Evolutionary conservation across 92 coral and sea anemone species (phyloP).

Genomic region (Phenganax stokvisi): DNA sequence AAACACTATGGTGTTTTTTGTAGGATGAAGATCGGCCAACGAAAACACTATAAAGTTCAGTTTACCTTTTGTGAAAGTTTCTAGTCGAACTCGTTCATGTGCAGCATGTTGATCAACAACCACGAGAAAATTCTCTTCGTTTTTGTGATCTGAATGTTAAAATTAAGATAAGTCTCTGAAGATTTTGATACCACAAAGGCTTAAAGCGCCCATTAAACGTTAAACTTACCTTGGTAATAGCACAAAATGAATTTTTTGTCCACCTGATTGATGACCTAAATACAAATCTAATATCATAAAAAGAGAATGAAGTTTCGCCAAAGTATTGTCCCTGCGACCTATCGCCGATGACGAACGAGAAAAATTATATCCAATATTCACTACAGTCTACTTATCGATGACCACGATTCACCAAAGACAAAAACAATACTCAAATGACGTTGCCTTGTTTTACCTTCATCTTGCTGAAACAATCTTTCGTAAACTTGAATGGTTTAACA

Average conservation of each 20-base stretch:
- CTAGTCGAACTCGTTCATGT: slow-evolving; percentile 87
- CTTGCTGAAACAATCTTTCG: slow-evolving; percentile 59
- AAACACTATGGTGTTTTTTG: neutral
- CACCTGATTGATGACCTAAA: slow-evolving; percentile 68
- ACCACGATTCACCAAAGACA: neutral
- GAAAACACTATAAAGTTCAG: neutral
- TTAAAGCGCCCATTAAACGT: no score
- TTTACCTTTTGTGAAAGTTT: slow-evolving; percentile 53
- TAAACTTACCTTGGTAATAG: slow-evolving; percentile 32
- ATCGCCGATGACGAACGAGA: neutral
- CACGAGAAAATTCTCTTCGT: slow-evolving; percentile 55
- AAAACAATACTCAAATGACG: neutral
- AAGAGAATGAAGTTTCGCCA: neutral
- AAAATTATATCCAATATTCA: neutral
- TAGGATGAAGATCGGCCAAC: neutral
- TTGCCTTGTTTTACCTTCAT: slow-evolving; percentile 46
- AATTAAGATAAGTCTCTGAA: neutral
- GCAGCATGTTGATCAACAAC: slow-evolving; percentile 96
- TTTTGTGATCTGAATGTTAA: slow-evolving; percentile 14
- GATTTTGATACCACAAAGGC: no score
- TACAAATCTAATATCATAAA: neutral
- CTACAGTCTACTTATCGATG: no score
- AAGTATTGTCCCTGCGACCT: neutral
- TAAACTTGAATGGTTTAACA: slow-evolving; percentile 69
- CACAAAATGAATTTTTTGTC: slow-evolving; percentile 91